These are phyloP conservation scores for Zaprionus taronus DNA, from an alignment of 1,140 invertebrate genomes.

Conservation along the genomic window DNA sequence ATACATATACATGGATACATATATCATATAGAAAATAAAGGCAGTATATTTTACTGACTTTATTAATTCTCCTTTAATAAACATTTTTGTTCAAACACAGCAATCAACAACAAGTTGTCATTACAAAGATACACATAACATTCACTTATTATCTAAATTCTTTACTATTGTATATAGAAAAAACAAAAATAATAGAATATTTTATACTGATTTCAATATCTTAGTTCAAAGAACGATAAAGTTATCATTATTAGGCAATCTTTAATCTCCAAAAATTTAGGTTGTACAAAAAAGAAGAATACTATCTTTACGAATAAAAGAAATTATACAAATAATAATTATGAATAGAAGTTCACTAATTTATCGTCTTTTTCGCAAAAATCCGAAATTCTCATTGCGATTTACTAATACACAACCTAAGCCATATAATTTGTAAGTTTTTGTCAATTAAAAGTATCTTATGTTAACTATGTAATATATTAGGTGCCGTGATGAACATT, in stretches of 20 bases:
- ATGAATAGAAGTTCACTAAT: too few species aligned
- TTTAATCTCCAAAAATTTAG: background rate
- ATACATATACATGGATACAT: too few species aligned
- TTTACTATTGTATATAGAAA: too few species aligned
- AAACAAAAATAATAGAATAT: too few species aligned
- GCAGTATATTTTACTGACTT: too few species aligned
- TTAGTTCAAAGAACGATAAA: too few species aligned
- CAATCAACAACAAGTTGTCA: background rate
- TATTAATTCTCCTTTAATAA: background rate
- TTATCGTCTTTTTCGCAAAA: background rate
- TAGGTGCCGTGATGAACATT: conserved; percentile 33
- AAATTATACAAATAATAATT: background rate
- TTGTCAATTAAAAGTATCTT: background rate
- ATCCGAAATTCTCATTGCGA: background rate
- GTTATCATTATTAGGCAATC: background rate
- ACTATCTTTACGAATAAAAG: background rate
- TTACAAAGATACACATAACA: too few species aligned
- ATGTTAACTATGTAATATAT: background rate
- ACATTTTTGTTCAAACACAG: background rate
- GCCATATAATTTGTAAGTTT: conserved; percentile 31
- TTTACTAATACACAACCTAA: background rate
- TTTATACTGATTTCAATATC: too few species aligned
- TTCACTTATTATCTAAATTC: too few species aligned
- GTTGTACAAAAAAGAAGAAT: background rate
- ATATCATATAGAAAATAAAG: too few species aligned